phyloP scores from a whole-genome alignment of 2,888 invertebrate genomes.

The Erynnis tages region DNA sequence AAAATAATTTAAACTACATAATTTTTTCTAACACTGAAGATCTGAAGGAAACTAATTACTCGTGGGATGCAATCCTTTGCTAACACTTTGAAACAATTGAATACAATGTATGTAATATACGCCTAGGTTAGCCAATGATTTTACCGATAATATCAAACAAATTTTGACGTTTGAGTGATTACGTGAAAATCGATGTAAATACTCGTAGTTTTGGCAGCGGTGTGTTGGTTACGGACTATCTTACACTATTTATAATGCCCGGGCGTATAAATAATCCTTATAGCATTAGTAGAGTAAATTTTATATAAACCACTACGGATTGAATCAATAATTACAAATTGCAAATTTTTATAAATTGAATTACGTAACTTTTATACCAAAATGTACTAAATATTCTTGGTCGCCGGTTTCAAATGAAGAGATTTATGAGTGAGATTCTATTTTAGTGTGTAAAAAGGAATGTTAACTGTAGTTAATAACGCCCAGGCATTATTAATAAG shows the following conservation, averaged over 20 bases:
- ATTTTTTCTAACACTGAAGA: constrained; percentile 67
- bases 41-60: constrained; percentile 62
- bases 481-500: constrained; percentile 16
- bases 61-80: constrained; percentile 31
- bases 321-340: constrained; percentile 10
- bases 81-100: constrained; percentile 31
- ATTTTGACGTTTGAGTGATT: constrained; percentile 21
- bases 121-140: constrained; percentile 22
- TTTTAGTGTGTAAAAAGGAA: constrained; percentile 12
- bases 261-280: constrained; percentile 10
- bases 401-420: constrained; percentile 13
- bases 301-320: constrained; percentile 17
- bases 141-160: constrained; percentile 27
- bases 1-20: constrained; percentile 73
- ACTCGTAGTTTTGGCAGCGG: constrained; percentile 19
- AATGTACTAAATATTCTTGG: constrained; percentile 8
- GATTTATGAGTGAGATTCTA: constrained; percentile 1
- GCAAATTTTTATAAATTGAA: constrained; percentile 16
- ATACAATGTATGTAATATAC: constrained; percentile 19
- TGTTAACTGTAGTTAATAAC: neutral
- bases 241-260: constrained; percentile 19
- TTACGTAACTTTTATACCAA: constrained; percentile 6
- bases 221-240: constrained; percentile 6
- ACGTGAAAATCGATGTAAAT: constrained; percentile 8
- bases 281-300: neutral